Base-by-base conservation (phyloP, 1,140 invertebrate species). In the Apocrypta bakeri region DNA sequence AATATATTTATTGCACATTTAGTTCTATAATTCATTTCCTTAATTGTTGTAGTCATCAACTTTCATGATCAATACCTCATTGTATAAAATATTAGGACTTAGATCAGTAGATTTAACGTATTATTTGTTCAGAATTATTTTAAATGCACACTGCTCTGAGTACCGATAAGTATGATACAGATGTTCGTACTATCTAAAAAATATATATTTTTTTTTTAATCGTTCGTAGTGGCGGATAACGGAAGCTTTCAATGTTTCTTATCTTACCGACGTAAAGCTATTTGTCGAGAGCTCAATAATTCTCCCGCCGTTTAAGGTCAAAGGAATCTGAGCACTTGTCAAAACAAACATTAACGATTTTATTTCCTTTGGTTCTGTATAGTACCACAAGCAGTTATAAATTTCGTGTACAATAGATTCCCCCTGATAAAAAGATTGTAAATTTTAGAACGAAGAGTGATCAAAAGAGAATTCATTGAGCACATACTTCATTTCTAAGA, bases 131-230 rank as follows among this genome's bases (percentile, higher is more conserved):
- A 56, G 24, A 2, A 24, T 37, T 64, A 6, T 64, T 24, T 68
- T 42, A 79, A 21, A 1, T 11, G 29, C 71, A 69, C 0, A 79
- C 21, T 33, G 68, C 78, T n/a, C 78, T 40, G n/a, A 79, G 48
- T 17, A 79, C 78, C 17, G 78, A 79, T 37, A 79, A 37, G 48
- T 72, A 79, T 33, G 78, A 79, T n/a, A 79, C 31, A 11, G 78
- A 79, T 21, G 78, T 81, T 27, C 64, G 73, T 29, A 81, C 37
- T 33, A 73, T 73, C 79, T 81, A 12, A 25, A 81, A 81, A 68
- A 25, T 33, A 24, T 63, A 25, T 33, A 24, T 63, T 21, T 40
- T 63, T 61, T 21, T 9, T 73, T 4, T 8, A 31, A 21, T n/a
- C 21, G 33, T 69, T 11, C 2, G 1, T 33, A 69, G 14, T 66